These are phyloP conservation scores for Drosophila bocki DNA, from an alignment of 1,140 invertebrate species.

Conservation along the genomic window DNA sequence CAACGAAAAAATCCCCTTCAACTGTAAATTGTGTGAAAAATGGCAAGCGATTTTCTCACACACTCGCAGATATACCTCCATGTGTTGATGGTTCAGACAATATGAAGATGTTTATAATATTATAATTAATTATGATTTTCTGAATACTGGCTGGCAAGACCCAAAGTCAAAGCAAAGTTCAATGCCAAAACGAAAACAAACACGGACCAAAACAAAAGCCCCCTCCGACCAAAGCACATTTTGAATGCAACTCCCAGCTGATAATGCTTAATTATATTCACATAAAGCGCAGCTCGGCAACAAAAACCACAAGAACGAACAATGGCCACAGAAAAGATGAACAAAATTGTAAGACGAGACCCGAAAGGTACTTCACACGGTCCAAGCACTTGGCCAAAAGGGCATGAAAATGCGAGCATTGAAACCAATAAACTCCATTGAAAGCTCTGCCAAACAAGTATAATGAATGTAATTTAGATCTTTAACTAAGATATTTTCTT, in stretches of 20 bases:
- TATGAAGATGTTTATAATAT: constrained; percentile 78
- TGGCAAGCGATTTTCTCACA: constrained; percentile 61
- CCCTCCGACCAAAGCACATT: constrained; percentile 36
- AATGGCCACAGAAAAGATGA: constrained; percentile 43
- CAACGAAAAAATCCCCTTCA: constrained; percentile 36
- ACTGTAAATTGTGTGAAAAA: constrained; percentile 65
- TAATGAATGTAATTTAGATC: constrained; percentile 61
- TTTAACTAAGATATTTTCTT: constrained; percentile 30
- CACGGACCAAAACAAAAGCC: constrained; percentile 45
- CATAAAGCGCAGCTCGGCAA: constrained; percentile 67
- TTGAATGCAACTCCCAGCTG: constrained; percentile 67
- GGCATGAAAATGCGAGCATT: constrained; percentile 45
- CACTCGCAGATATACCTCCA: constrained; percentile 28
- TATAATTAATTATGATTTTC: constrained; percentile 76
- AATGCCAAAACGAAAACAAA: constrained; percentile 71
- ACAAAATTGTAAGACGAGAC: constrained; percentile 49
- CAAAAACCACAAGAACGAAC: constrained; percentile 49
- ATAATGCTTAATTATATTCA: constrained; percentile 78
- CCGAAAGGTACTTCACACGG: constrained; percentile 70
- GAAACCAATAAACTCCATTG: constrained; percentile 46
- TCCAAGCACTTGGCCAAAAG: constrained; percentile 34
- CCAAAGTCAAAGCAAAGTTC: constrained; percentile 81
- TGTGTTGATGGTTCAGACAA: constrained; percentile 52
- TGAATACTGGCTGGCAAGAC: constrained; percentile 50
- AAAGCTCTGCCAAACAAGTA: constrained; percentile 38